Conservation (phyloP, 2,888 invertebrate species). For the Molanna angustata region DNA sequence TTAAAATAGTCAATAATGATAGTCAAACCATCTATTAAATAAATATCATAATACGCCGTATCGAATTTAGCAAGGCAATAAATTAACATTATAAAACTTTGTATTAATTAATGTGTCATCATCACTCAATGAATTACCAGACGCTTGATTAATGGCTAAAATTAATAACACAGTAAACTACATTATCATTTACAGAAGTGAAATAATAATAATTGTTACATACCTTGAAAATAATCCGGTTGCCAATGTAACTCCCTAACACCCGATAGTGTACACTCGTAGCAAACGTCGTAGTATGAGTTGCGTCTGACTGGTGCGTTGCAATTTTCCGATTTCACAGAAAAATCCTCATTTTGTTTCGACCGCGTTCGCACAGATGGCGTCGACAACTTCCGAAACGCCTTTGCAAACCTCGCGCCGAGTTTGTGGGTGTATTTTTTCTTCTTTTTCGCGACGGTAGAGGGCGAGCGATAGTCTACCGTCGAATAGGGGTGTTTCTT, state of each 20-base stretch:
- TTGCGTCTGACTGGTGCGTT: not conserved
- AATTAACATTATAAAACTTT: no score
- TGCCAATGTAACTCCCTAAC: conserved; percentile 16
- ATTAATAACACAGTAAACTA: no score
- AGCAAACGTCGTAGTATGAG: conserved; percentile 27
- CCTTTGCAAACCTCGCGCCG: conserved; percentile 27
- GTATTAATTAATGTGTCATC: no score
- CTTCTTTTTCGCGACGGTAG: conserved; percentile 18
- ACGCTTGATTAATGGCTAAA: no score
- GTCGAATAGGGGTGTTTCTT: conserved; percentile 17
- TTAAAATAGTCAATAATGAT: no score
- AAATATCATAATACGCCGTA: no score
- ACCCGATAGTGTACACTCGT: conserved; percentile 24
- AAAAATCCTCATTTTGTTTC: conserved; percentile 11
- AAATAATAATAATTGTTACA: no score
- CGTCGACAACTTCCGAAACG: conserved; percentile 26
- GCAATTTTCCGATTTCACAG: conserved; percentile 4
- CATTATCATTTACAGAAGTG: no score
- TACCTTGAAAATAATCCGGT: conserved; percentile 12
- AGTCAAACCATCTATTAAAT: no score
- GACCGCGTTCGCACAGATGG: conserved; percentile 16
- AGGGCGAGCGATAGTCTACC: conserved; percentile 2
- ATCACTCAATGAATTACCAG: no score
- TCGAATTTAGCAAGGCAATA: no score
- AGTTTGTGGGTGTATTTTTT: conserved; percentile 18